These are phyloP conservation scores for Mimas tiliae DNA, from an alignment of 2,888 invertebrate species.

Conservation along the genomic window DNA sequence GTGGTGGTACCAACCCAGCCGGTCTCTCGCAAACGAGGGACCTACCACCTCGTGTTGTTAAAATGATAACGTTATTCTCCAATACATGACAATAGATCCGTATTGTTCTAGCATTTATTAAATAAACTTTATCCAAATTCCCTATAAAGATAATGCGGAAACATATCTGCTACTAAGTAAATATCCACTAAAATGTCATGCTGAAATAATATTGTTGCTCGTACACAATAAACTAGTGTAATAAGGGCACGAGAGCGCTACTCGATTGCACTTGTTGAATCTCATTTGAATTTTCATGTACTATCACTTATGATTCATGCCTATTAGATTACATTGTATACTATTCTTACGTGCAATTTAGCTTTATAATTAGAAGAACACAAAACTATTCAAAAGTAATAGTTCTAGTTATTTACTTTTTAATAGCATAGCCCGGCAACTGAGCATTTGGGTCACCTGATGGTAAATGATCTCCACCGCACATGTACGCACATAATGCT, in stretches of 20 bases:
- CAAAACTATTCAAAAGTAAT: neutral
- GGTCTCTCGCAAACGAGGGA: too few species aligned
- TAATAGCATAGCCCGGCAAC: too few species aligned
- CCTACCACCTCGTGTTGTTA: too few species aligned
- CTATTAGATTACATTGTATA: slow-evolving; percentile 24
- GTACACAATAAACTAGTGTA: slow-evolving; percentile 24
- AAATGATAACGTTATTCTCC: too few species aligned
- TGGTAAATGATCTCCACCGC: too few species aligned
- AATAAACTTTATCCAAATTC: neutral
- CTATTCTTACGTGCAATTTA: neutral
- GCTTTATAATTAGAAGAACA: slow-evolving; percentile 6
- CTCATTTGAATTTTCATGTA: slow-evolving; percentile 29
- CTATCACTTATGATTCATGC: slow-evolving; percentile 17
- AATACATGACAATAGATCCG: too few species aligned
- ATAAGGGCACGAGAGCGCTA: slow-evolving; percentile 22
- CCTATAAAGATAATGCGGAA: neutral
- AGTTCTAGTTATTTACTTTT: too few species aligned
- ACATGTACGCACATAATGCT: too few species aligned
- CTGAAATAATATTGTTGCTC: slow-evolving; percentile 19
- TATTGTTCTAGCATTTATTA: neutral
- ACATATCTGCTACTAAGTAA: neutral
- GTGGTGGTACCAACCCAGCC: too few species aligned
- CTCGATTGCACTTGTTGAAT: slow-evolving; percentile 28
- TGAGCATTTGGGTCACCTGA: too few species aligned
- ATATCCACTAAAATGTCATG: neutral